phyloP scores from a whole-genome alignment of 2,888 invertebrate genomes.

The Psococerastis gibbosa region DNA sequence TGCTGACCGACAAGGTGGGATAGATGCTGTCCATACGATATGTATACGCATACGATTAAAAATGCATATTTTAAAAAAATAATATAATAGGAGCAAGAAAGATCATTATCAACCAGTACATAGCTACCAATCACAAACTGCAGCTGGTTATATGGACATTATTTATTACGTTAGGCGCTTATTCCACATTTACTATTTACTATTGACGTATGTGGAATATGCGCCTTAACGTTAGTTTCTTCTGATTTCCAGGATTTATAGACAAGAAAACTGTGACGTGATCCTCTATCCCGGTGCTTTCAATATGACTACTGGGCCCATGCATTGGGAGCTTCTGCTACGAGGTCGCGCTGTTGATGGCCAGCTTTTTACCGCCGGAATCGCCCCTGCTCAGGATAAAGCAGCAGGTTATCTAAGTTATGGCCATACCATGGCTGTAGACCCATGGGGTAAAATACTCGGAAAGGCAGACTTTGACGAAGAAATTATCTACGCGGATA shows the following conservation, averaged over 20 bases:
- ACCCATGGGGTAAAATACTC: slow-evolving; percentile 67
- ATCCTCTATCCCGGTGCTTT: slow-evolving; percentile 88
- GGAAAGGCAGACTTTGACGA: slow-evolving; percentile 48
- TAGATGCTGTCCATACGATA: no score
- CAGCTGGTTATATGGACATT: no score
- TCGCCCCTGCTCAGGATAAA: slow-evolving; percentile 62
- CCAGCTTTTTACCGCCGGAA: slow-evolving; percentile 70
- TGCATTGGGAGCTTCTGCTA: slow-evolving; percentile 78
- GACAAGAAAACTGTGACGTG: slow-evolving; percentile 50
- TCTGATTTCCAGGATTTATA: slow-evolving; percentile 12
- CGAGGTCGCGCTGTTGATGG: slow-evolving; percentile 70
- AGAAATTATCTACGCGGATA: slow-evolving; percentile 49
- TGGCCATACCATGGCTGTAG: slow-evolving; percentile 68
- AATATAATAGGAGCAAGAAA: no score
- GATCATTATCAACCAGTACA: no score
- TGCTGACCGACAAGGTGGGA: no score
- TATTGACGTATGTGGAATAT: no score
- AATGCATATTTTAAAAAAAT: no score
- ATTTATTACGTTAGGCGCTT: no score
- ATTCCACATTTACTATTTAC: no score
- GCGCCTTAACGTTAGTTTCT: no score
- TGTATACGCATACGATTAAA: no score
- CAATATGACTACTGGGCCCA: slow-evolving; percentile 88
- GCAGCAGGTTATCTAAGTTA: slow-evolving; percentile 63
- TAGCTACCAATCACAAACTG: no score